Conservation (phyloP, 2,797 vertebrate genomes). For the Melanotaenia pygmaea region DNA sequence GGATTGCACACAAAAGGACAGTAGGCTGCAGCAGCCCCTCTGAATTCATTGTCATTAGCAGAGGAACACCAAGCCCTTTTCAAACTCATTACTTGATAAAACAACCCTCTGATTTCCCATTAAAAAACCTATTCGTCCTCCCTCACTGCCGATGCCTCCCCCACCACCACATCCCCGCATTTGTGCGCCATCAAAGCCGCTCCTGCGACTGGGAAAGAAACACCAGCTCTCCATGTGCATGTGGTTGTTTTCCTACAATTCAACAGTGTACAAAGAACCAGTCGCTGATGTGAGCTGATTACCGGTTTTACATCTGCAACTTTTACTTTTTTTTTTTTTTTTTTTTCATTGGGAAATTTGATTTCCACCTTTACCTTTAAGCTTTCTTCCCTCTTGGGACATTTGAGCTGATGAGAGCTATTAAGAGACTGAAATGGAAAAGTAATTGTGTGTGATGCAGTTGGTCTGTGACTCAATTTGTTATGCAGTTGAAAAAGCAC, state of each 20-base stretch:
- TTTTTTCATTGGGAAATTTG: slow-evolving; percentile 26
- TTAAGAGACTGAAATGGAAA: slow-evolving; percentile 60
- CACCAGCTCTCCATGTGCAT: slow-evolving; percentile 38
- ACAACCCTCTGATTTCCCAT: slow-evolving; percentile 81
- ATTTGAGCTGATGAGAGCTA: slow-evolving; percentile 47
- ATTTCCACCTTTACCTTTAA: slow-evolving; percentile 44
- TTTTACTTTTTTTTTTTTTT: slow-evolving; percentile 27
- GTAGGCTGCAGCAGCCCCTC: slow-evolving; percentile 63
- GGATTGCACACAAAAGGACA: slow-evolving; percentile 69
- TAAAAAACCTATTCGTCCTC: slow-evolving; percentile 75
- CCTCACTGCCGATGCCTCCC: slow-evolving; percentile 43
- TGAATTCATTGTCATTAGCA: slow-evolving; percentile 81
- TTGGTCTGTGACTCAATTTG: slow-evolving; percentile 44
- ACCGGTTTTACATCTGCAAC: slow-evolving; percentile 35
- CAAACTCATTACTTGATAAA: slow-evolving; percentile 85
- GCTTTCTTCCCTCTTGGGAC: slow-evolving; percentile 39
- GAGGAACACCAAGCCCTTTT: slow-evolving; percentile 73
- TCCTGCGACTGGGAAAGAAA: slow-evolving; percentile 49
- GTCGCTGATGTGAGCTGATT: slow-evolving; percentile 31
- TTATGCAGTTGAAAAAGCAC: slow-evolving; percentile 11
- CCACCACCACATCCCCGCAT: slow-evolving; percentile 30
- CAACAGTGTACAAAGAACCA: slow-evolving; percentile 33
- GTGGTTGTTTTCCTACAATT: slow-evolving; percentile 27
- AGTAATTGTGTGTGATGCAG: slow-evolving; percentile 47
- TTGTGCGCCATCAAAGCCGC: slow-evolving; percentile 50